A percentile compares a stretch with the other conserved stretches of the same genome.
Evolutionary conservation across 2,888 invertebrate species (phyloP).

Genomic region (Cryptocephalus moraei): DNA sequence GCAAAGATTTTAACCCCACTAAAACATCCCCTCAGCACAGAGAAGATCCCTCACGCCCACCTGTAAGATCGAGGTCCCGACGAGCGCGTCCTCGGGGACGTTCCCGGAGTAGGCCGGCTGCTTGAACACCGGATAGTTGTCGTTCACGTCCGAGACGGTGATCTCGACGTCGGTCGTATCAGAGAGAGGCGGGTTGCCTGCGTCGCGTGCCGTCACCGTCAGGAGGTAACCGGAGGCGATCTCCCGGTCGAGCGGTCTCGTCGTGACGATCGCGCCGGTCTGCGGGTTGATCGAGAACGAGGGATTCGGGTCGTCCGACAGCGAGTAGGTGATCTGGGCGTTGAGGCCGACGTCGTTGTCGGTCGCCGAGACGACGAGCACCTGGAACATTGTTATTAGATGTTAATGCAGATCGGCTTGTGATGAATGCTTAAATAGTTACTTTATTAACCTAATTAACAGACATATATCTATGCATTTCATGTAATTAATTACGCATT

Average conservation of each 20-base stretch:
- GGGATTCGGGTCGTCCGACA: constrained; percentile 54
- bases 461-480: no score
- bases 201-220: constrained; percentile 87
- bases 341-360: constrained; percentile 94
- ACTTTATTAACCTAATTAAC: no score
- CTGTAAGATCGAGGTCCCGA: constrained; percentile 43
- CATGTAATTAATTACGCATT: no score
- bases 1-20: no score
- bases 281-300: constrained; percentile 79
- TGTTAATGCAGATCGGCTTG: no score
- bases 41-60: background rate
- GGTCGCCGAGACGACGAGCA: constrained; percentile 81
- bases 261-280: constrained; percentile 88
- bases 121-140: constrained; percentile 83
- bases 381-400: constrained; percentile 55
- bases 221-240: constrained; percentile 69
- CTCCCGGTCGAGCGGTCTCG: constrained; percentile 78
- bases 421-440: no score
- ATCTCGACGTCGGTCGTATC: constrained; percentile 96
- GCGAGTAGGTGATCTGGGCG: constrained; percentile 74
- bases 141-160: constrained; percentile 90
- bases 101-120: constrained; percentile 71
- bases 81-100: constrained; percentile 78
- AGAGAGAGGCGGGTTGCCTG: constrained; percentile 80
- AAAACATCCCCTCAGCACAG: no score